phyloP scores from a whole-genome alignment of 2,888 invertebrate genomes.

The Meliscaeva auricollis region DNA sequence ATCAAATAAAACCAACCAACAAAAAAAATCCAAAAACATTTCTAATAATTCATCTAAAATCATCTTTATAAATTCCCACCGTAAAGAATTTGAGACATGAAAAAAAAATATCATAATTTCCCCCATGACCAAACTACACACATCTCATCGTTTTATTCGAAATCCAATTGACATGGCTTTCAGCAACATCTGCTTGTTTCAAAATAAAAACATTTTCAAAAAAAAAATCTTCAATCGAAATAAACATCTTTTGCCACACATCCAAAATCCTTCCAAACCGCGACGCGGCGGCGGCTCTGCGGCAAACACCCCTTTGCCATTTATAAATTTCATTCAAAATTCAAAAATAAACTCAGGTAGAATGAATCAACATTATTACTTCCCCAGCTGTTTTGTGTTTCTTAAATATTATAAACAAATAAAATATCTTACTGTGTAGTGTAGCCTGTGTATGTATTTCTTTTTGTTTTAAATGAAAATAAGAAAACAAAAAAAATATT shows the following conservation, averaged over 20 bases:
- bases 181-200: conserved; percentile 48
- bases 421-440: too few relatives aligned
- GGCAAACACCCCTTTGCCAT: not conserved
- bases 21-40: not conserved
- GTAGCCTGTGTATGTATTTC: too few relatives aligned
- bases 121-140: conserved; percentile 9
- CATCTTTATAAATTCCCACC: conserved; percentile 9
- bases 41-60: conserved; percentile 2
- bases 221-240: conserved; percentile 8
- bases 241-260: conserved; percentile 5
- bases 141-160: not conserved
- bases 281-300: too few relatives aligned
- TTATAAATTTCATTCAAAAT: not conserved
- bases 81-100: not conserved
- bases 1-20: not conserved
- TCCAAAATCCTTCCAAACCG: not conserved
- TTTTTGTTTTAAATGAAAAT: not conserved
- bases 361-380: conserved; percentile 4
- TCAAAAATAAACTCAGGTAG: conserved; percentile 49
- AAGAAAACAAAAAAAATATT: conserved; percentile 5
- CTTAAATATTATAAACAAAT: conserved; percentile 2
- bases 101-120: conserved; percentile 6
- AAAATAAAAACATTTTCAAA: conserved; percentile 23
- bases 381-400: conserved; percentile 18
- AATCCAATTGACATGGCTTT: conserved; percentile 54